A percentile compares a stretch with the other conserved stretches of the same genome.
These are phyloP conservation scores for Gandaritis pyraliata DNA, from an alignment of 2,888 invertebrate genomes.

Conservation along the genomic window DNA sequence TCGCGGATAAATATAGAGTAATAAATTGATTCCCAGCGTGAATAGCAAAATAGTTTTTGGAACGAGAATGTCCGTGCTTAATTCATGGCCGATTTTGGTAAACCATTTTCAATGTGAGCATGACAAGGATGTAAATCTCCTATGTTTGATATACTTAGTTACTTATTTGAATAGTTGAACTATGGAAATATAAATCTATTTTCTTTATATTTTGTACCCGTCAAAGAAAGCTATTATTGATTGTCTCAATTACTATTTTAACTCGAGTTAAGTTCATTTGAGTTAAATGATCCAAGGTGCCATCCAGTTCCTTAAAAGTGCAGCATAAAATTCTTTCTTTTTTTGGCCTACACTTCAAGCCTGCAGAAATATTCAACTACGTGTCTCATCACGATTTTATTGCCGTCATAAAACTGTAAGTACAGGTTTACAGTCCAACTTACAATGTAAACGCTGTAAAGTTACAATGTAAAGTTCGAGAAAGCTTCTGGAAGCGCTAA, in stretches of 20 bases:
- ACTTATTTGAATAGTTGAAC: no score
- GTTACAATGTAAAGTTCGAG: conserved; percentile 29
- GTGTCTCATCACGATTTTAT: conserved; percentile 48
- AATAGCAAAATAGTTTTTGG: conserved; percentile 29
- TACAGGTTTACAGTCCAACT: conserved; percentile 41
- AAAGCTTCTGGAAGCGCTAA: conserved; percentile 14
- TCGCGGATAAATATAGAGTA: conserved; percentile 34
- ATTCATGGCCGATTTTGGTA: not conserved
- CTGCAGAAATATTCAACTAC: conserved; percentile 44
- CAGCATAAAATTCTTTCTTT: no score
- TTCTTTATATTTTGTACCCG: no score
- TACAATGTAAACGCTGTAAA: conserved; percentile 36
- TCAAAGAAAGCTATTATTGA: no score
- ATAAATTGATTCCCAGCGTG: conserved; percentile 33
- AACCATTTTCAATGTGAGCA: not conserved
- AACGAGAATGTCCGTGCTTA: conserved; percentile 1
- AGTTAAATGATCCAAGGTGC: no score
- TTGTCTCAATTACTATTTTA: no score
- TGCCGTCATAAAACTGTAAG: conserved; percentile 46
- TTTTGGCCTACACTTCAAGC: not conserved
- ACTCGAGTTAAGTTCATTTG: no score
- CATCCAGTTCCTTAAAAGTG: no score
- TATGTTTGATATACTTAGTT: no score
- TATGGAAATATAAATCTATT: no score
- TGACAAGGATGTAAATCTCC: no score